Evolutionary conservation across 2,797 vertebrate species (phyloP), one percentile per base, ranked within the genome.

Genomic region (Bovichtus variegatus): DNA sequence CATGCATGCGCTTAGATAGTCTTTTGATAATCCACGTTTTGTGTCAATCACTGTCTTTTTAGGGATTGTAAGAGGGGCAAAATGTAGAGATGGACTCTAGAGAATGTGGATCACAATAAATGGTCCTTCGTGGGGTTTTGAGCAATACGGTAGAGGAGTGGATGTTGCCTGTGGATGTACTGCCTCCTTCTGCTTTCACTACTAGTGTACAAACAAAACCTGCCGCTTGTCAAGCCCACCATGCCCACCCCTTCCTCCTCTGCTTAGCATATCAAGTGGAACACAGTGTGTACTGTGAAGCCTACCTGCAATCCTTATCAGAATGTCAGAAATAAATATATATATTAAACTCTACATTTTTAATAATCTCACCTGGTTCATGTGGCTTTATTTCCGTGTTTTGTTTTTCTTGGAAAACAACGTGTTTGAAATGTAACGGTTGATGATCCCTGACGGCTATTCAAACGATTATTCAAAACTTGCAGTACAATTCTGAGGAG

Each of bases 311-410:
- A 95, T 94, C 94, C 95, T 95, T 91, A 95, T 94, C 94, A 95
- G 95, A 96, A 96, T 96, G 95, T 96, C 94, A 94, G 91, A 95
- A 94, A 94, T 94, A 94, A 93, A 95, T 92, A 94, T 89, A 91
- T 94, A 95, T 95, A 96, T 95, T 95, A 96, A 96, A 96, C 91
- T 94, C 88, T 95, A 96, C 92, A 92, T 96, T 96, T 96, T 83
- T 96, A 94, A 95, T 93, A 93, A 92, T 78, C 78, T 69, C 70
- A 70, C 23, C 70, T 90, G 58, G 72, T 80, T 64, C 58, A 29
- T 75, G 85, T 86, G 71, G 53, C 71, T 83, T 89, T 82, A 64
- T 89, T 86, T 84, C 38, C 71, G 27, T 80, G n/a, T 66, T 68
- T 68, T 62, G 13, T 71, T 63, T 49, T 72, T 25, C 38, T 43